phyloP scores from a whole-genome alignment of 2,888 invertebrate species.

The Tinea semifulvella region DNA sequence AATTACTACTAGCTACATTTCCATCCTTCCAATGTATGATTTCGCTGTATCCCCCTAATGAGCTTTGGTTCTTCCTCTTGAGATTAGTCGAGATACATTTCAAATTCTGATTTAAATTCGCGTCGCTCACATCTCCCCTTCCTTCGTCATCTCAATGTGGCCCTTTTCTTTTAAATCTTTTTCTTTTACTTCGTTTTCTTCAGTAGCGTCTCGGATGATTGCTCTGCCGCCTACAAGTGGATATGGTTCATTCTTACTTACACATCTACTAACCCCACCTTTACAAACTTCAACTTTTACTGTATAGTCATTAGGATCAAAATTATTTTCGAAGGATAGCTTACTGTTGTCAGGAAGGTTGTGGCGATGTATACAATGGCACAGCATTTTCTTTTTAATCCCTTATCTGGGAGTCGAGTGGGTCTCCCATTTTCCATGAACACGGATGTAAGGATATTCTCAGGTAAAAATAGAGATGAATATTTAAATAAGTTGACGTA shows the following conservation, averaged over 20 bases:
- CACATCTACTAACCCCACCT: background rate
- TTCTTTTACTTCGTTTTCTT: constrained; percentile 27
- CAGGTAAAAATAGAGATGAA: constrained; percentile 19
- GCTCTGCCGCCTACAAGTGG: constrained; percentile 25
- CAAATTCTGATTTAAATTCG: constrained; percentile 19
- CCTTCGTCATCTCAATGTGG: constrained; percentile 24
- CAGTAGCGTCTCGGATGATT: constrained; percentile 36
- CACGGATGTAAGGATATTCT: background rate
- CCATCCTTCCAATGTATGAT: constrained; percentile 1
- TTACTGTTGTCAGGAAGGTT: background rate
- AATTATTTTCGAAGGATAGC: background rate
- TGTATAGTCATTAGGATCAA: background rate
- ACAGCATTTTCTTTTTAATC: constrained; percentile 51
- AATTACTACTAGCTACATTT: too few relatives aligned
- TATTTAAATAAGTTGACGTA: constrained; percentile 42
- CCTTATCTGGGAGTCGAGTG: constrained; percentile 35
- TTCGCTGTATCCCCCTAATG: constrained; percentile 14
- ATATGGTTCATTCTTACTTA: background rate
- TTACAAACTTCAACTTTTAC: background rate
- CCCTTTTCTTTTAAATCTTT: constrained; percentile 28
- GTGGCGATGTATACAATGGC: constrained; percentile 36
- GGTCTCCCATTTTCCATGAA: constrained; percentile 13
- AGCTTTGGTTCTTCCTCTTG: constrained; percentile 15
- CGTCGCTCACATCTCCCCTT: constrained; percentile 16
- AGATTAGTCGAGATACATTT: constrained; percentile 13